Percentiles rank a stretch among this genome's conserved stretches.
phyloP scores from a whole-genome alignment of 2,888 invertebrate genomes.

The Amphiduros pacificus region DNA sequence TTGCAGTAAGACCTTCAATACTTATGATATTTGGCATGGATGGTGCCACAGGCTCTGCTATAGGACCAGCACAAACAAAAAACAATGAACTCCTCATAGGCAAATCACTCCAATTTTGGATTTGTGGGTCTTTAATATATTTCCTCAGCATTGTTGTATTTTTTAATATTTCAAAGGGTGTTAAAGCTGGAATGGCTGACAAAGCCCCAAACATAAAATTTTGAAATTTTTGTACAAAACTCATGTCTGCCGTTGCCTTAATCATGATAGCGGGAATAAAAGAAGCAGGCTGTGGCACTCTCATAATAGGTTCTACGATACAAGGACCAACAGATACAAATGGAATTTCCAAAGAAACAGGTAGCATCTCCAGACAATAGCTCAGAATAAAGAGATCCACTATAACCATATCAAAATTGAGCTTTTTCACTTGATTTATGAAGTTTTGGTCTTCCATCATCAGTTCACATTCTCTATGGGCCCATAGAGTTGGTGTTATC shows the following conservation, averaged over 20 bases:
- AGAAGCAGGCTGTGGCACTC: constrained; percentile 4
- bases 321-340: background rate
- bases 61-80: background rate
- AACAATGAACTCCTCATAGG: background rate
- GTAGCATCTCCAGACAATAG: background rate
- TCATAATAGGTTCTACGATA: background rate
- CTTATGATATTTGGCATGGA: constrained; percentile 10
- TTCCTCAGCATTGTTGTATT: background rate
- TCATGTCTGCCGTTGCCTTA: constrained; percentile 1
- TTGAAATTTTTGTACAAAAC: background rate
- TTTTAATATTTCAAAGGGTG: background rate
- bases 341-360: constrained; percentile 7
- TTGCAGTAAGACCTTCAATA: constrained; percentile 5
- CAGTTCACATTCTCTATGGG: background rate
- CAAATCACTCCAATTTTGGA: background rate
- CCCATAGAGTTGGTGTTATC: background rate
- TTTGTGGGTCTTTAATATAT: constrained; percentile 3
- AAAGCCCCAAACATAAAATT: background rate
- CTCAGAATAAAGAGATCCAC: constrained; percentile 2
- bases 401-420: constrained; percentile 9
- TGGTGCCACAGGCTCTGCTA: constrained; percentile 4
- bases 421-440: background rate
- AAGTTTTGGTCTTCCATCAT: background rate
- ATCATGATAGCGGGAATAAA: background rate
- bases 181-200: background rate